Base-by-base conservation (phyloP, 2,888 invertebrate species). In the Heliconius ismenius region DNA sequence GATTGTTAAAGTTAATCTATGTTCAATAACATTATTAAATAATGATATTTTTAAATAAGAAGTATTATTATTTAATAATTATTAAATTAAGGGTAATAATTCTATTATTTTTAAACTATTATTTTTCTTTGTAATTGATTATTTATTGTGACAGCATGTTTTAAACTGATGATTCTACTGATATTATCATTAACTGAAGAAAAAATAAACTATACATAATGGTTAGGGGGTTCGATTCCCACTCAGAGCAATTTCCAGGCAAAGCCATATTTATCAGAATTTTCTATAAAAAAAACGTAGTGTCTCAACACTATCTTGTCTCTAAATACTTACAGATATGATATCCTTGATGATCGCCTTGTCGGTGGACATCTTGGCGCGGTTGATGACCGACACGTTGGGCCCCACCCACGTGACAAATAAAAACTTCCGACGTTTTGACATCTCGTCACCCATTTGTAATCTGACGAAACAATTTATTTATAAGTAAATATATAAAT, bases 381-480 rank as follows among this genome's bases (percentile, higher is more conserved):
- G 95, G 90, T 97, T 96, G 88, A 97, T 95, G 79, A 97, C 96
- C 24, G 96, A 96, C 82, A 97, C 97, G 83, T 95, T 94, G 77
- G 96, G 95, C 4, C 97, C 97, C 79, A 97, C 95, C 97, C 97
- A 97, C 82, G 97, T 96, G 79, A 97, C 93, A 83, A 97, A 96
- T 82, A 96, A 94, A 90, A 97, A 97, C 91, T 97, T 97, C 91
- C 96, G 96, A 86, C 97, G 95, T 90, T 96, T 97, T 79, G 97
- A 97, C 96, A 97, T 95, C 90, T 97, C 97, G 85, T 97, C 97
- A 73, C 97, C 97, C 91, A 96, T 96, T 90, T 96, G 96, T 89
- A 96, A 91, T 90, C 95, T 95, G 85, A 3, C 4, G 2, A 11
- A n/a, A 65, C 3, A 65, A 36, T 65, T 18, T 49, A 49, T 49